Base-by-base conservation (phyloP, 1,140 invertebrate genomes). In the Bicyclus anynana region DNA sequence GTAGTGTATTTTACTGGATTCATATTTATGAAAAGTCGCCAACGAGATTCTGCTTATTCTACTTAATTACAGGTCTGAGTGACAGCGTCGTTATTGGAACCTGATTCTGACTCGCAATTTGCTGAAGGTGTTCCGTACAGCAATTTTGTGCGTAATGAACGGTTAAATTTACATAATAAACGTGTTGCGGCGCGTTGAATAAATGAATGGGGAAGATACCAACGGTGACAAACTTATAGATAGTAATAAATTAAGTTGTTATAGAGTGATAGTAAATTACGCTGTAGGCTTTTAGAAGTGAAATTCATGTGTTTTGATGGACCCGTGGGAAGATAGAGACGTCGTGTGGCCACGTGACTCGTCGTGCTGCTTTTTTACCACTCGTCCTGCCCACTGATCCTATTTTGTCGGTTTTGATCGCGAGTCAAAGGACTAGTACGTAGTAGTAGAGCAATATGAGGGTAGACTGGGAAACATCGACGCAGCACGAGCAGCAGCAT, bases 41-140 rank as follows among this genome's bases (percentile, higher is more conserved):
- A 53, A 65, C 66, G 68, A 63, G 62, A 73, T 67, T 67, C 47
- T 20, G 40, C 53, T 61, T 55, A 54, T 54, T 60, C 60, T 51
- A 66, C 56, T 71, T 57, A 56, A 67, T 72, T 61, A 67, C 54
- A 63, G 46, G 60, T 54, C 59, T 62, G 23, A 59, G 52, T 49
- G 59, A 59, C 59, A 57, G 47, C 62, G 56, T 64, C 57, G 58
- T 67, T 68, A 67, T 53, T 40, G 44, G 48, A 63, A 57, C 59
- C 59, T 68, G 62, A 62, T 64, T 67, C 44, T 46, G 42, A 46
- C 61, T 42, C 23, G 48, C 59, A 61, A 61, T 55, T 61, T 55
- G 42, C 57, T 49, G 16, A 48, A 52, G 49, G 56, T 51, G 38
- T 53, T 37, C 26, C 42, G 52, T 40, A 53, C 23, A 29, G 55